These are phyloP conservation scores for Cephus runcator DNA, from an alignment of 2,888 invertebrate genomes.

Conservation along the genomic window DNA sequence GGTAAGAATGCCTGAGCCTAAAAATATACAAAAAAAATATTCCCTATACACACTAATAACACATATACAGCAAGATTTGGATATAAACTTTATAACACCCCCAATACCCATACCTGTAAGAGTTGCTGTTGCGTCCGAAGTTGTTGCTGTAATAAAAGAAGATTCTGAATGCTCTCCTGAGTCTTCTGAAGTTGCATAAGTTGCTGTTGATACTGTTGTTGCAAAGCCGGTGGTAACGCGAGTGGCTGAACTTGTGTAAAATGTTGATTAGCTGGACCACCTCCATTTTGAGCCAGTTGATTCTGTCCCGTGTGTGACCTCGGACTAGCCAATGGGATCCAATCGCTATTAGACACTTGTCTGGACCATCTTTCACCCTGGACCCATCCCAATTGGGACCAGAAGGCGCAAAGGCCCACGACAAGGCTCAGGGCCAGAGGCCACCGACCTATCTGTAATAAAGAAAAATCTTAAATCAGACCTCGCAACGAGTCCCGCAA, in stretches of 20 bases:
- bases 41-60: background rate
- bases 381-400: conserved; percentile 24
- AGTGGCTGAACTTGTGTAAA: conserved; percentile 20
- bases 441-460: conserved; percentile 49
- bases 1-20: conserved; percentile 55
- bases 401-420: conserved; percentile 40
- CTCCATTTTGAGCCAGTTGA: conserved; percentile 10
- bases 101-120: conserved; percentile 47
- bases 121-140: conserved; percentile 56
- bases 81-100: conserved; percentile 1
- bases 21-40: background rate
- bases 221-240: conserved; percentile 54
- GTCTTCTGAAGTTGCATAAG: conserved; percentile 60
- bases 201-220: conserved; percentile 60
- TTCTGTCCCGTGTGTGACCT: conserved; percentile 37
- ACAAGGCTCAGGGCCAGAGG: conserved; percentile 38
- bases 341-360: conserved; percentile 60
- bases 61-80: background rate
- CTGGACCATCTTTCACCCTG: conserved; percentile 59
- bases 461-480: background rate
- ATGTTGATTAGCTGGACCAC: background rate
- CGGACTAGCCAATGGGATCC: conserved; percentile 61
- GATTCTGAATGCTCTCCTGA: conserved; percentile 60
- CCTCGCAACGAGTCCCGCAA: background rate
- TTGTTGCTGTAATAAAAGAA: conserved; percentile 57